phyloP scores from a whole-genome alignment of 2,888 invertebrate species.

The Sphinx pinastri region DNA sequence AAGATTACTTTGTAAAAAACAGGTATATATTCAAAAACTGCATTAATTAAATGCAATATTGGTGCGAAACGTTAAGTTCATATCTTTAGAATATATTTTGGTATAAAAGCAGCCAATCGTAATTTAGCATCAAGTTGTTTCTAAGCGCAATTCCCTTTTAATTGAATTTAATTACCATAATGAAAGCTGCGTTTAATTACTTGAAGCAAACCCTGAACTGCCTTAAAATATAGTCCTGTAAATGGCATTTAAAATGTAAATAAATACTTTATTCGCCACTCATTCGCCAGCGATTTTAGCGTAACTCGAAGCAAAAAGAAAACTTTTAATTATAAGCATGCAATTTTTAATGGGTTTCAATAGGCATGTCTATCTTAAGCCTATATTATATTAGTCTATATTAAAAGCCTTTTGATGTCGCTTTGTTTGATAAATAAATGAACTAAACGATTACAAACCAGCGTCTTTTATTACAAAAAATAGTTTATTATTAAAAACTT shows the following conservation, averaged over 20 bases:
- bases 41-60: constrained; percentile 13
- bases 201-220: constrained; percentile 47
- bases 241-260: constrained; percentile 23
- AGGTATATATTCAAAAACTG: not conserved
- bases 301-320: constrained; percentile 14
- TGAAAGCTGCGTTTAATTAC: constrained; percentile 73
- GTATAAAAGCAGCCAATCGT: constrained; percentile 22
- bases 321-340: constrained; percentile 19
- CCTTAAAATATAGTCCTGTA: constrained; percentile 22
- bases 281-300: not conserved
- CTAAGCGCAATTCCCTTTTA: constrained; percentile 66
- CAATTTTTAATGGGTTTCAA: constrained; percentile 20
- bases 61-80: constrained; percentile 27
- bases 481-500: not conserved
- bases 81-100: constrained; percentile 16
- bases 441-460: not conserved
- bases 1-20: too few species aligned
- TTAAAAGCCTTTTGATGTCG: constrained; percentile 17
- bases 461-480: not conserved
- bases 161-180: constrained; percentile 76
- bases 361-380: constrained; percentile 8
- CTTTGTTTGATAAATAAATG: not conserved
- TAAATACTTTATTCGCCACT: constrained; percentile 17
- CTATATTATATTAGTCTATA: too few species aligned
- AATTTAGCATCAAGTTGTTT: constrained; percentile 31